Base-by-base conservation (phyloP, 2,888 invertebrate genomes). In the Dynastes tityus region DNA sequence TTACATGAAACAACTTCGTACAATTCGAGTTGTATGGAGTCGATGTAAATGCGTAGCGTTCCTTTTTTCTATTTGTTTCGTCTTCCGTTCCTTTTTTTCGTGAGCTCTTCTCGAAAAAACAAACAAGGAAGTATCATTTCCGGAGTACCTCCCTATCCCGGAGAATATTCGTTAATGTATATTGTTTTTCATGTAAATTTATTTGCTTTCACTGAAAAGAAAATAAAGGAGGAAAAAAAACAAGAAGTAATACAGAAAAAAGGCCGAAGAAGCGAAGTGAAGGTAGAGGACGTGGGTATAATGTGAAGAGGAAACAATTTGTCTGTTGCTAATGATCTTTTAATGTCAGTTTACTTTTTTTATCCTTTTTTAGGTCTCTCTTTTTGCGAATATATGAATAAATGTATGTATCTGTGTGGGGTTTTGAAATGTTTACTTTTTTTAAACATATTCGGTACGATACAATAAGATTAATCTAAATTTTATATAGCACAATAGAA, bases 151-250 rank as follows among this genome's bases (percentile, higher is more conserved):
- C 53, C 70, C 9, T n/a, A 5, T 13, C 3, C 55, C 13, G 58
- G 22, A 61, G 51, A 58, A 29, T 55, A 37, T 71, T 37, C 58
- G 22, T 53, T 53, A n/a, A 3, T 53, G 53, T 53, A 53, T 58
- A 37, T 58, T 37, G 45, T 22, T 73, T 73, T 73, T 45, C 58
- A 73, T 73, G 73, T 73, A 73, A 73, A 73, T 73, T 73, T 61
- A 37, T 40, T 37, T 40, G 40, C 37, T 29, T 29, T 22, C 53
- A 29, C 32, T 4, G 29, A 13, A 6, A 9, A 27, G 2, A 37
- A 32, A 37, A 37, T 0, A 29, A 37, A n/a, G 6, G 16, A 65
- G 40, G 45, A 16, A 53, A 53, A 53, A 9, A 2, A 22, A 68
- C 22, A 22, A 22, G 67, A 67, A 11, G 22, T 16, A 49, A 22